Base-by-base conservation (phyloP, 2,113 vertebrate genomes). In the Felis chaus region DNA sequence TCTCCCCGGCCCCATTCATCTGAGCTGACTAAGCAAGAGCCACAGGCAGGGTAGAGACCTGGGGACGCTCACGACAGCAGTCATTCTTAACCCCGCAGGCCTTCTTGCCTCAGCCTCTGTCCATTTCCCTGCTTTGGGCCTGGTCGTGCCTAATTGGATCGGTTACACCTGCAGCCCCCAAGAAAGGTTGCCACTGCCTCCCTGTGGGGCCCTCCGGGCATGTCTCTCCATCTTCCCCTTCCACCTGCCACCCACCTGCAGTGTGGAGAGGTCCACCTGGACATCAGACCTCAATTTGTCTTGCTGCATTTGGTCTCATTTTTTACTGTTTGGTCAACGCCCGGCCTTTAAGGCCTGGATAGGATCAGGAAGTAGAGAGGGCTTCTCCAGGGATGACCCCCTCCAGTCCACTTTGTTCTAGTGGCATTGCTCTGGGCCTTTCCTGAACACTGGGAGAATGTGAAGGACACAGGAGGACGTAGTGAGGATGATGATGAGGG, bases 21-120 rank as follows among this genome's bases (percentile, higher is more conserved):
- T 95, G 96, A 95, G 97, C 98, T 98, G 97, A 98, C 94, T 98
- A 98, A 98, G 98, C 97, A 95, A 73, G 94, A 97, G 79, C 94
- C 83, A 96, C 95, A 95, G 95, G 97, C 41, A n/a, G 95, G 94
- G 96, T 90, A 97, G 95, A 97, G 97, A 97, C 92, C 80, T 41
- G 0, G 90, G 84, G 97, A 95, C 96, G 86, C 68, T 80, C 92
- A 53, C 1, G 23, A 84, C 41, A 41, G 86, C 91, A 63, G 89
- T 89, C 95, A 80, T 74, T 68, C 95, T 94, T 63, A 48, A 39
- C 36, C 69, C 0, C 1, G 48, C n/a, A 63, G 68, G 39, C 31
- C 80, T 92, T 19, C 80, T 86, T n/a, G 50, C 87, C 88, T 65
- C 18, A 25, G 90, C 50, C 89, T 63, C 69, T 63, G 85, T 89